Conservation (phyloP, 1,140 invertebrate species). For the Bathynomus jamesi region DNA sequence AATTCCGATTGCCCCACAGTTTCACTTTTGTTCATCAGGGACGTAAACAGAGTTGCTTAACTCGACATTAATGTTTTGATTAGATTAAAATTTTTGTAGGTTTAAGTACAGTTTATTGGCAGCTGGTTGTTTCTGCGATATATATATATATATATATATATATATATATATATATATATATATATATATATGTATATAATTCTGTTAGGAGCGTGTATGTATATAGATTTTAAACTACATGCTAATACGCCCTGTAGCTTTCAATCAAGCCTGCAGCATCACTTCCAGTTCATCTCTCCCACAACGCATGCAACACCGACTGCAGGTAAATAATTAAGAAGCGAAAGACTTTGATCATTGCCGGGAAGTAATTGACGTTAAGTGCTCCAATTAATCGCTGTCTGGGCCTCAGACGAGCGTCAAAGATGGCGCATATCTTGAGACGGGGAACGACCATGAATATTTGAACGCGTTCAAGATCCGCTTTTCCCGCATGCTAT, state of each 20-base stretch:
- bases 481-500: background rate
- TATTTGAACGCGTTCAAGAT: too few relatives aligned
- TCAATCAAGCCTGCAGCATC: too few relatives aligned
- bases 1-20: too few relatives aligned
- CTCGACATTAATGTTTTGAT: too few relatives aligned
- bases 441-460: too few relatives aligned
- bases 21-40: too few relatives aligned
- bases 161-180: conserved; percentile 10
- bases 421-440: background rate
- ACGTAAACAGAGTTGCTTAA: too few relatives aligned
- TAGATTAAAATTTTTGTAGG: too few relatives aligned
- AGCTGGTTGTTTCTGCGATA: too few relatives aligned
- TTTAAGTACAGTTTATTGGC: too few relatives aligned
- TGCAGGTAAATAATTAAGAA: background rate
- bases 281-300: too few relatives aligned
- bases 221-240: background rate
- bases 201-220: background rate
- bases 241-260: too few relatives aligned
- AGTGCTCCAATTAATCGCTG: background rate
- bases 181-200: conserved; percentile 1
- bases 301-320: background rate
- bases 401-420: background rate
- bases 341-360: background rate
- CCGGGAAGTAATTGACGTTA: background rate
- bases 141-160: conserved; percentile 11